Evolutionary conservation across 1,140 invertebrate genomes (phyloP).

Genomic region (Ganaspis sp.): DNA sequence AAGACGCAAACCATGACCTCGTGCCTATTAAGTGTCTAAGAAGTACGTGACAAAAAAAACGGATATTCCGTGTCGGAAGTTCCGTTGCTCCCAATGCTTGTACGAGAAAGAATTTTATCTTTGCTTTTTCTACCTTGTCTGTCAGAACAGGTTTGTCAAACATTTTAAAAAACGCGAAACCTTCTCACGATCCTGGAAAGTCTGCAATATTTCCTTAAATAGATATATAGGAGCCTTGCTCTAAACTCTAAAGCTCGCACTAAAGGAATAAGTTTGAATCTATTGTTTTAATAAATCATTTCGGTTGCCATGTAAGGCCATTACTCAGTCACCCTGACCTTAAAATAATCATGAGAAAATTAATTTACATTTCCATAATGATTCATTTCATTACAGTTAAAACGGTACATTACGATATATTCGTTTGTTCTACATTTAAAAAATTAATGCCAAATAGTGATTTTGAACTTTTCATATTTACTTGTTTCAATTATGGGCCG

Average conservation of each 20-base stretch:
- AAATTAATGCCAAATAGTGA: no score
- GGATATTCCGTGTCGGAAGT: conserved; percentile 72
- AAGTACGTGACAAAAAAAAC: conserved; percentile 71
- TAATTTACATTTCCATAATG: not conserved
- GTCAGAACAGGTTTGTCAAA: conserved; percentile 22
- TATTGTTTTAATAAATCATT: conserved; percentile 35
- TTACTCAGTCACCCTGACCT: not conserved
- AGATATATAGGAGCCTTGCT: no score
- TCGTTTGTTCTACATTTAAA: not conserved
- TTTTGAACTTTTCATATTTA: no score
- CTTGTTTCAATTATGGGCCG: no score
- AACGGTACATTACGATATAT: not conserved
- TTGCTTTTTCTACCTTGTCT: conserved; percentile 44
- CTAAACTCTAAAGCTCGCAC: not conserved
- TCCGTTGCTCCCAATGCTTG: conserved; percentile 59
- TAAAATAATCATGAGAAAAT: not conserved
- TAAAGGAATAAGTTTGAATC: conserved; percentile 31
- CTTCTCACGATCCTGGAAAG: conserved; percentile 33
- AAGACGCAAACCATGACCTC: not conserved
- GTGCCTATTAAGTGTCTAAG: not conserved
- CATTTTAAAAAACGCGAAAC: conserved; percentile 30
- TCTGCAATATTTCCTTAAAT: conserved; percentile 29
- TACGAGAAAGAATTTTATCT: conserved; percentile 57
- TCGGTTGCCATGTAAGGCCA: conserved; percentile 5
- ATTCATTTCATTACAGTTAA: not conserved